Evolutionary conservation across 2,797 vertebrate species (phyloP).

Genomic region (Poeciliopsis infans): DNA sequence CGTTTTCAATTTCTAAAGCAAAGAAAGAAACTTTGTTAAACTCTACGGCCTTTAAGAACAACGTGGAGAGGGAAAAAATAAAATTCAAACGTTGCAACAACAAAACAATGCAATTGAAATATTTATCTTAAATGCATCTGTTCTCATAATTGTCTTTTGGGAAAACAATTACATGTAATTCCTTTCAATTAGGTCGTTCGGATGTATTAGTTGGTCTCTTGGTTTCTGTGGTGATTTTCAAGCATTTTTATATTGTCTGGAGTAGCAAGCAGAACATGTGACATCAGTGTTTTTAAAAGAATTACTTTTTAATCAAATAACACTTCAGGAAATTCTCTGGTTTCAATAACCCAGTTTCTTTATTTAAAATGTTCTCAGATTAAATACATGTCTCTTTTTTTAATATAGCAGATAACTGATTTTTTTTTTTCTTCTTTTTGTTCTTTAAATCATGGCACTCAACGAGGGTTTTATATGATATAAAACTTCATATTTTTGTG

Average conservation of each 20-base stretch:
- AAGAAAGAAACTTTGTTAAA: not conserved
- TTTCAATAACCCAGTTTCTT: not conserved
- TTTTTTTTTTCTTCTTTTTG: not conserved
- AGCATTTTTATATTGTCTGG: not conserved
- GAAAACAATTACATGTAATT: not conserved
- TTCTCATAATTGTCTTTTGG: not conserved
- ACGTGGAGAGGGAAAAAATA: not conserved
- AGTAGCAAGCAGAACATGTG: not conserved
- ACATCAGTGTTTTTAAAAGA: not conserved
- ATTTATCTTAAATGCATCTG: not conserved
- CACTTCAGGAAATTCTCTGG: not conserved
- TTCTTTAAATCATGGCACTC: conserved; percentile 56
- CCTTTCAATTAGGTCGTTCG: not conserved
- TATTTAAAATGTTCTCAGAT: not conserved
- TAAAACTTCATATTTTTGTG: conserved; percentile 4
- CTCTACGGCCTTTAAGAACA: not conserved
- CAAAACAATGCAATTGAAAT: not conserved
- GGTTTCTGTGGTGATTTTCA: not conserved
- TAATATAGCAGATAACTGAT: conserved; percentile 9
- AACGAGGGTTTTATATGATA: conserved; percentile 16
- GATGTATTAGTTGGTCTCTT: not conserved
- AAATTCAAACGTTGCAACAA: not conserved
- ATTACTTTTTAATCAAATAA: not conserved
- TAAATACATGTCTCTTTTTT: not conserved
- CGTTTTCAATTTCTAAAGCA: not conserved